Conservation (phyloP, 1,140 invertebrate genomes). For the Bombus breviceps region DNA sequence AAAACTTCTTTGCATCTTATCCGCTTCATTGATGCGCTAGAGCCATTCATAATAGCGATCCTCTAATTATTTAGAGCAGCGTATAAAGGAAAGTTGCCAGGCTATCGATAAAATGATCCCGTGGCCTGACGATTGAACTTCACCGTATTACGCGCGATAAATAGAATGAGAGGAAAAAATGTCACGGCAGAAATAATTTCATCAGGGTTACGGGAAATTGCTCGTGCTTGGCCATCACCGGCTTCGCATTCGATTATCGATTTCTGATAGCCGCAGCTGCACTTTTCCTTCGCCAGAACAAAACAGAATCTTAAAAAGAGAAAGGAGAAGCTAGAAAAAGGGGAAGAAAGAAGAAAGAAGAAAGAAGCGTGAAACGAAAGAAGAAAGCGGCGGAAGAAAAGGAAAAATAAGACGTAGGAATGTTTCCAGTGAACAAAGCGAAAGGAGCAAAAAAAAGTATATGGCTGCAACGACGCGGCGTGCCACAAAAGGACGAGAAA, state of each 20-base stretch:
- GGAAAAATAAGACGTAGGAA: neutral
- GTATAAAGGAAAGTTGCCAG: neutral
- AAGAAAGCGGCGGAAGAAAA: neutral
- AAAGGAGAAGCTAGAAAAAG: neutral
- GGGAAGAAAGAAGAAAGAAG: neutral
- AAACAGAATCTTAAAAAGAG: neutral
- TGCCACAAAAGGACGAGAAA: neutral
- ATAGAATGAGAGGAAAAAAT: neutral
- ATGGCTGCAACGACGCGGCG: neutral
- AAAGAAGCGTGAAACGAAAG: neutral
- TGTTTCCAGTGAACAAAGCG: neutral
- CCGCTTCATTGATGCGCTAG: neutral
- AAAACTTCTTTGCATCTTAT: neutral
- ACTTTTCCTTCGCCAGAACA: neutral
- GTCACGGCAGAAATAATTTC: neutral
- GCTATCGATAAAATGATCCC: neutral
- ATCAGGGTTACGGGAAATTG: slow-evolving; percentile 13
- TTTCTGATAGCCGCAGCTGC: slow-evolving; percentile 9
- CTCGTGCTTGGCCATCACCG: neutral
- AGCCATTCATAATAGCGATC: neutral
- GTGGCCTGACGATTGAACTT: slow-evolving; percentile 10
- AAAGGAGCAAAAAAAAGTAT: no score
- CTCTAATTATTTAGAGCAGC: neutral
- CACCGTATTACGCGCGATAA: neutral
- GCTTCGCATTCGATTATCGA: slow-evolving; percentile 43